Conservation (phyloP, 2,888 invertebrate genomes). For the Eulithis prunata region DNA sequence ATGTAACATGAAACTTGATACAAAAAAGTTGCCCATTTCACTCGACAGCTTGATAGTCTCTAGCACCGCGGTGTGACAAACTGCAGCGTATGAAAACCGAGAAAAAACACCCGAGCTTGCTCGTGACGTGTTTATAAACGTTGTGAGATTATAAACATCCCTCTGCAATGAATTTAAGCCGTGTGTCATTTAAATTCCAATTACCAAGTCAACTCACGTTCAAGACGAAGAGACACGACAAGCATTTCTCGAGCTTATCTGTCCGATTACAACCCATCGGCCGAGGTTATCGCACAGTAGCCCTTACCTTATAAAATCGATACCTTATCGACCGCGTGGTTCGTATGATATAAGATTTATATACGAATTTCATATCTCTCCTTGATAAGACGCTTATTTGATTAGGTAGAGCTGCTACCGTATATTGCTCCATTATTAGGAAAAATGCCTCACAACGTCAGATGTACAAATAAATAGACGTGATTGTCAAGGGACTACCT, state of each 20-base stretch:
- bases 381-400: conserved; percentile 58
- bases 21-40: conserved; percentile 70
- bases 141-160: conserved; percentile 63
- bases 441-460: conserved; percentile 40
- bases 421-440: conserved; percentile 39
- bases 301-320: conserved; percentile 64
- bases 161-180: conserved; percentile 61
- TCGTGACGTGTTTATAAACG: conserved; percentile 77
- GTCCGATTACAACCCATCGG: conserved; percentile 63
- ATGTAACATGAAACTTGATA: conserved; percentile 55
- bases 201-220: conserved; percentile 69
- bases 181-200: conserved; percentile 64
- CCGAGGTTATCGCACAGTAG: conserved; percentile 77
- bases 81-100: conserved; percentile 57
- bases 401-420: conserved; percentile 57
- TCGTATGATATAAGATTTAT: conserved; percentile 72
- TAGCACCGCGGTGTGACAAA: conserved; percentile 54
- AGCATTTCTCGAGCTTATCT: conserved; percentile 69
- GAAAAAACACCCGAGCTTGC: conserved; percentile 54
- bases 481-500: conserved; percentile 48
- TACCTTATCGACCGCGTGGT: conserved; percentile 63
- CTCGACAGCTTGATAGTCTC: conserved; percentile 59
- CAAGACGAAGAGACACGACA: conserved; percentile 51
- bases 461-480: conserved; percentile 60
- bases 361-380: conserved; percentile 57